phyloP scores from a whole-genome alignment of 2,113 vertebrate genomes.

The Neotoma lepida region DNA sequence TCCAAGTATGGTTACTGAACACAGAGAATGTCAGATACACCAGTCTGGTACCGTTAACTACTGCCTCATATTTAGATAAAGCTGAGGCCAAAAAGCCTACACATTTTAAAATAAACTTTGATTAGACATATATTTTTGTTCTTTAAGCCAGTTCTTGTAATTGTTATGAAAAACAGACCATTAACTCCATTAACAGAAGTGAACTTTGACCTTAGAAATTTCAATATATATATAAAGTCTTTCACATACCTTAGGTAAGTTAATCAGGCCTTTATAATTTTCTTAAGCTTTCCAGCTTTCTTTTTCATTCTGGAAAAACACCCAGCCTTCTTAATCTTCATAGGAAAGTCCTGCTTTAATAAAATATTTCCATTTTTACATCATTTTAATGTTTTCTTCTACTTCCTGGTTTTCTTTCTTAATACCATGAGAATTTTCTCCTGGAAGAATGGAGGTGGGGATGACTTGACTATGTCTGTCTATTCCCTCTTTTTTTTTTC shows the following conservation, averaged over 20 bases:
- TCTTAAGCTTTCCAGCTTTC: background rate
- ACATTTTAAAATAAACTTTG: background rate
- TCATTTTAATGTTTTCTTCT: background rate
- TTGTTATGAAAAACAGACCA: background rate
- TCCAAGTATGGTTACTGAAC: background rate
- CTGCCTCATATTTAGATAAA: background rate
- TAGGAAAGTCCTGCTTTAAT: background rate
- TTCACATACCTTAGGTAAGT: background rate
- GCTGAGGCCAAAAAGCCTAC: background rate
- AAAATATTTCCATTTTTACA: background rate
- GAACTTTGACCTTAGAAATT: background rate
- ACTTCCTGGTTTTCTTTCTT: background rate
- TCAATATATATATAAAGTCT: background rate
- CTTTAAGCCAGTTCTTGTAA: background rate
- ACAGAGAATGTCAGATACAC: background rate
- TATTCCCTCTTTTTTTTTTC: background rate
- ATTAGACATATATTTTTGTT: background rate
- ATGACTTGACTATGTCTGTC: background rate
- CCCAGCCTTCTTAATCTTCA: background rate
- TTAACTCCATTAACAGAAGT: background rate
- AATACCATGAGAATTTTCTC: background rate
- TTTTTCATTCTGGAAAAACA: background rate
- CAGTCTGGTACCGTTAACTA: background rate
- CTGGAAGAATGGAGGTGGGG: background rate
- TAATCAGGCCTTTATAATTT: background rate